Conservation (phyloP, 30 jellyfish, hydroid and myxozoan genomes). For the Aurelia aurita region DNA sequence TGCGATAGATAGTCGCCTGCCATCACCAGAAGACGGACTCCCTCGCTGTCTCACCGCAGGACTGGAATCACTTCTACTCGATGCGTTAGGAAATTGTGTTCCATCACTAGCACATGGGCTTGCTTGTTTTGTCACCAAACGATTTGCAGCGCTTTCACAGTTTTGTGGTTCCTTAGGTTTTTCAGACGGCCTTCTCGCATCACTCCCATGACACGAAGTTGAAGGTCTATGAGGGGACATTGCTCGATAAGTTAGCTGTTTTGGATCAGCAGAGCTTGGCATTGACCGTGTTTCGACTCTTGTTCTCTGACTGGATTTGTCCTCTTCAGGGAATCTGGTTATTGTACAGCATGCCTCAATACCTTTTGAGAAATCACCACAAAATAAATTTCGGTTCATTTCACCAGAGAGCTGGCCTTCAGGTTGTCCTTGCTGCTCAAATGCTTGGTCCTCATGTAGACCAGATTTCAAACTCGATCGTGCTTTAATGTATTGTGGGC, state of each 20-base stretch:
- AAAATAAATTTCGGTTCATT: slow-evolving; percentile 8
- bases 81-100: neutral
- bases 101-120: neutral
- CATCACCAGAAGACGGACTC: neutral
- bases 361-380: slow-evolving; percentile 12
- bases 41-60: too few species aligned
- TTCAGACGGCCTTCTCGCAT: neutral
- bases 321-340: slow-evolving; percentile 62
- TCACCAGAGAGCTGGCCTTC: neutral
- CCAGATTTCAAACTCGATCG: neutral
- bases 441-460: neutral
- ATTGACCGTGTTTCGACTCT: slow-evolving; percentile 29
- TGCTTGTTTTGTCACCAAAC: neutral
- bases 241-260: slow-evolving; percentile 8
- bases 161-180: neutral
- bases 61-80: too few species aligned
- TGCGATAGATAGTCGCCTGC: neutral
- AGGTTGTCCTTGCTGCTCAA: neutral
- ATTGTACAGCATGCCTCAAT: slow-evolving; percentile 35
- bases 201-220: slow-evolving; percentile 16
- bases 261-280: slow-evolving; percentile 8
- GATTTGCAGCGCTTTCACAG: slow-evolving; percentile 9
- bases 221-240: neutral
- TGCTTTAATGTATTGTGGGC: slow-evolving; percentile 6
- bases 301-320: slow-evolving; percentile 19